Evolutionary conservation across 2,113 vertebrate species (phyloP), one percentile per base, ranked within the genome.

Genomic region (Lipophrys pholis): DNA sequence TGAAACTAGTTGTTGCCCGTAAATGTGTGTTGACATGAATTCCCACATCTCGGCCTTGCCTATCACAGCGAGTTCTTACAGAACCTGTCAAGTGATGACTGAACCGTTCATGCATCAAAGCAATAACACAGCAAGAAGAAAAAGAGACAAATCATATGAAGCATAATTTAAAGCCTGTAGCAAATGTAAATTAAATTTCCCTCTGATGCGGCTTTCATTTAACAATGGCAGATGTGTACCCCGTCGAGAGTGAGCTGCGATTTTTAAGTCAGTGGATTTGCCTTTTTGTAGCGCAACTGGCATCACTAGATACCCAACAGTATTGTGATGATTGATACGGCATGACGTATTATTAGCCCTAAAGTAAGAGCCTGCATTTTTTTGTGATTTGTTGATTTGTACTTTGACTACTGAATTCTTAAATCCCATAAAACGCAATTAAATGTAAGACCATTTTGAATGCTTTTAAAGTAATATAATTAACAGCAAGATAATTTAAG

Each of bases 1-100:
- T 10, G 6, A 11, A 16, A 14, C 8, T 11, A 43, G 4, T 1
- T 1, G 9, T 41, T 41, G 7, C 15, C 48, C 35, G 5, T 2
- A 30, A 30, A 30, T 30, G 21, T 30, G 21, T 30, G 21, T 30
- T 30, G 30, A 0, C 36, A 2, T 36, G 4, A 51, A 21, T 17
- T 35, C 5, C 4, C 6, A 51, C 43, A 8, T 35, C 45, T 73
- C 7, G 5, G 5, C 42, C 35, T 40, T 35, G n/a, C 43, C 4
- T 50, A 35, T 35, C 50, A 38, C 3, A 8, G 8, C 11, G 14
- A 65, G 38, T 30, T 65, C 14, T 50, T 58, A 58, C 39, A 1
- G 11, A 21, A 9, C 21, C n/a, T 71, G 21, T 52, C 56, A 42
- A 43, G 3, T 52, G 5, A 66, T 39, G 72, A 38, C 39, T 21